Evolutionary conservation across 2,888 invertebrate species (phyloP).

Genomic region (Calliopum simillimum): DNA sequence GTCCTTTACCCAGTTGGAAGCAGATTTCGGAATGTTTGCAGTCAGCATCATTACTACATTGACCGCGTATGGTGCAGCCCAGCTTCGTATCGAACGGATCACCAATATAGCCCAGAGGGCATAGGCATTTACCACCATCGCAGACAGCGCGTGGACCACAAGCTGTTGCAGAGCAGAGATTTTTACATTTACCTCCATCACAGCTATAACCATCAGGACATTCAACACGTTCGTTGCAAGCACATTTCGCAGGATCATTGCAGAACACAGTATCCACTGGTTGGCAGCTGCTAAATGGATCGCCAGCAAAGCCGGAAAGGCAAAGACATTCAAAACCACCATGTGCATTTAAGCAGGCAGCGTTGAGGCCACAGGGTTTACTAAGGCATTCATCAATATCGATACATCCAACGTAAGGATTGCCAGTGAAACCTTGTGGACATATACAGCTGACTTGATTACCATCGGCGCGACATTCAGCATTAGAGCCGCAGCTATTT

Average conservation of each 20-base stretch:
- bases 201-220: constrained; percentile 85
- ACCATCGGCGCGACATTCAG: constrained; percentile 81
- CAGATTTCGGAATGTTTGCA: constrained; percentile 89
- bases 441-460: constrained; percentile 85
- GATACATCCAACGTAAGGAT: constrained; percentile 86
- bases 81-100: constrained; percentile 77
- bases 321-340: constrained; percentile 93
- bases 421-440: constrained; percentile 85
- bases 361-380: constrained; percentile 85
- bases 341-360: constrained; percentile 89
- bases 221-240: constrained; percentile 76
- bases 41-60: constrained; percentile 84
- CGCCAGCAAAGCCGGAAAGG: constrained; percentile 84
- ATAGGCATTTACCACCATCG: constrained; percentile 82
- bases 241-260: constrained; percentile 76
- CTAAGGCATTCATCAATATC: constrained; percentile 86
- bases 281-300: constrained; percentile 87
- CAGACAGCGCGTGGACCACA: constrained; percentile 88
- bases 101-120: constrained; percentile 82
- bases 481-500: constrained; percentile 81
- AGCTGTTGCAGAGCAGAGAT: constrained; percentile 79
- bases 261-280: constrained; percentile 78
- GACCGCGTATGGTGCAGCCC: constrained; percentile 81
- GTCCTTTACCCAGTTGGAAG: constrained; percentile 83
- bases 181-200: constrained; percentile 78